Evolutionary conservation across 2,797 vertebrate species (phyloP).

Genomic region (Falco cherrug): DNA sequence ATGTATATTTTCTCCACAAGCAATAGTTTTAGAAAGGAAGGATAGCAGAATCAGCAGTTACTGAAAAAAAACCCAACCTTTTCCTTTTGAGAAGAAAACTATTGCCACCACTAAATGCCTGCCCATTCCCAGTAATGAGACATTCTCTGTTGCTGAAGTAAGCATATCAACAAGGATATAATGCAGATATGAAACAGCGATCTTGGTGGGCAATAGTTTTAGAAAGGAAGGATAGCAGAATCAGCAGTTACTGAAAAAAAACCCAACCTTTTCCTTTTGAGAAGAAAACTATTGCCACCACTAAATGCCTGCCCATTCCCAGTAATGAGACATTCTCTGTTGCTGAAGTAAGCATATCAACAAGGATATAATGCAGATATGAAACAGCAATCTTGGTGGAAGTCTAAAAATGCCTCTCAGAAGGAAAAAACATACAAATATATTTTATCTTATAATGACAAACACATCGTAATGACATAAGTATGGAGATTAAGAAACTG

Average conservation of each 20-base stretch:
- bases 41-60: background rate
- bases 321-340: background rate
- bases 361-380: background rate
- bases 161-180: background rate
- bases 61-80: background rate
- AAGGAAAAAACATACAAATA: background rate
- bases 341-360: background rate
- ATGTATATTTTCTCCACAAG: background rate
- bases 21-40: background rate
- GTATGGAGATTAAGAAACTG: background rate
- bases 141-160: background rate
- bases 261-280: background rate
- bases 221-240: background rate
- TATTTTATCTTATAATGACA: background rate
- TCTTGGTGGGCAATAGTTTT: background rate
- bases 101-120: background rate
- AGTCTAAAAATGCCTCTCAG: background rate
- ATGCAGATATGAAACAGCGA: background rate
- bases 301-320: background rate
- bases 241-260: background rate
- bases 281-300: background rate
- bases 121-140: background rate
- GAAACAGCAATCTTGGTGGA: background rate
- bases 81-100: background rate
- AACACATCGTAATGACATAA: background rate